A percentile compares a stretch with the other conserved stretches of the same genome.
Conservation (phyloP, 1,140 invertebrate species). For the Drosophila bipectinata region DNA sequence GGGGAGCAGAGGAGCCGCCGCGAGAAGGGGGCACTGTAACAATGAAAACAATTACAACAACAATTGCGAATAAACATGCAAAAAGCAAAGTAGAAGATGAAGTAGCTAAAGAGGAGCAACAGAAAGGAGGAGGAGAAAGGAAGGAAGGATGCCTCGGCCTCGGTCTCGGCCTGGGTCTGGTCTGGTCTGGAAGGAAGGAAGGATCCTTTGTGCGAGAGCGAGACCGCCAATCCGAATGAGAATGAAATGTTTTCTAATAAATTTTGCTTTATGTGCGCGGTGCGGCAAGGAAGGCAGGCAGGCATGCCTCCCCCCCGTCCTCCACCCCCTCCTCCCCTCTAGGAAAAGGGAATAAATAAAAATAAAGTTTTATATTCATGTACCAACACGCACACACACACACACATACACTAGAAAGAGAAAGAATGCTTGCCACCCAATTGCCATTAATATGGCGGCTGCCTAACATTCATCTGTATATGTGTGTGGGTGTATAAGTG, state of each 20-base stretch:
- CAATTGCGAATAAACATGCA: slow-evolving; percentile 82
- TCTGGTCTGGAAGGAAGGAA: background rate
- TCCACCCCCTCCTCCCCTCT: background rate
- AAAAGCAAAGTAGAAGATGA: slow-evolving; percentile 81
- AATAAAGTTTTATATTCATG: slow-evolving; percentile 83
- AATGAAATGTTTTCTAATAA: slow-evolving; percentile 83
- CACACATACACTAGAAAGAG: slow-evolving; percentile 17
- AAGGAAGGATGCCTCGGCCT: slow-evolving; percentile 3
- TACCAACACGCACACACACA: slow-evolving; percentile 64
- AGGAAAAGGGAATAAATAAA: slow-evolving; percentile 76
- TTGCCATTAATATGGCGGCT: slow-evolving; percentile 81
- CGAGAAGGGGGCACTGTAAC: slow-evolving; percentile 45
- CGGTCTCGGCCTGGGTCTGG: too few species aligned
- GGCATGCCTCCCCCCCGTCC: too few species aligned
- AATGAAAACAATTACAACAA: slow-evolving; percentile 82
- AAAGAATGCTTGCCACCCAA: slow-evolving; percentile 68
- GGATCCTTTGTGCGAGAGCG: slow-evolving; percentile 21
- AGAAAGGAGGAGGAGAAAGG: background rate
- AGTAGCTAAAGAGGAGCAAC: slow-evolving; percentile 48
- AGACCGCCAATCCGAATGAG: slow-evolving; percentile 56
- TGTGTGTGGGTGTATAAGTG: slow-evolving; percentile 21
- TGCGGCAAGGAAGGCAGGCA: slow-evolving; percentile 16
- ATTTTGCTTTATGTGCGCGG: slow-evolving; percentile 81
- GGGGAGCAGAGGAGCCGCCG: background rate
- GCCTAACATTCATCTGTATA: slow-evolving; percentile 69